phyloP scores from a whole-genome alignment of 2,797 vertebrate genomes.

The Onychomys leucogaster region DNA sequence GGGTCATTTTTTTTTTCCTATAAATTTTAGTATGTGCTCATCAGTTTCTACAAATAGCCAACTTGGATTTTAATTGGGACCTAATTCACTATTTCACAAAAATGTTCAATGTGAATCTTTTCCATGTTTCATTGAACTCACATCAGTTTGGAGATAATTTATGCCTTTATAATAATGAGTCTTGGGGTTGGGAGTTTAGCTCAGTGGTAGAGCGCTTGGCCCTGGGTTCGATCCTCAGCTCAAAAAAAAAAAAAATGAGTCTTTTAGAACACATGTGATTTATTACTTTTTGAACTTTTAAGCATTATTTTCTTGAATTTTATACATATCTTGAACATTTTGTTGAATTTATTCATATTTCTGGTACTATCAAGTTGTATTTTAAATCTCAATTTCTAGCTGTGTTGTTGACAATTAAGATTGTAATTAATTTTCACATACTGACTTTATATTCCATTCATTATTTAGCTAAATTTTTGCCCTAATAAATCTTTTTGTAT shows the following conservation, averaged over 20 bases:
- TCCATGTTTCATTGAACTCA: not conserved
- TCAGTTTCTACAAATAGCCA: not conserved
- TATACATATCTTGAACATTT: slow-evolving; percentile 19
- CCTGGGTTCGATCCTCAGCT: too few relatives aligned
- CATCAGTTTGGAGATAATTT: not conserved
- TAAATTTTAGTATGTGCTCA: slow-evolving; percentile 44
- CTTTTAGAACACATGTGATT: not conserved
- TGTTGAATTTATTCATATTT: not conserved
- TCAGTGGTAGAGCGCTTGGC: too few relatives aligned
- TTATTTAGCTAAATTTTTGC: slow-evolving; percentile 36
- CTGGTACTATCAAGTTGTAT: not conserved
- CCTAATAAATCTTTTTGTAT: not conserved
- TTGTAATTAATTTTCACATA: not conserved
- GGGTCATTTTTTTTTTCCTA: slow-evolving; percentile 27
- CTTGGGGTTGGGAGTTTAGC: too few relatives aligned
- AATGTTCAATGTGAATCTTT: not conserved
- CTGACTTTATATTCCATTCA: not conserved
- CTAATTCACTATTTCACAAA: not conserved
- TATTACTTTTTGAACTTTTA: slow-evolving; percentile 43
- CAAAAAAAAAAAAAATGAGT: too few relatives aligned
- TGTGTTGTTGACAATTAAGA: slow-evolving; percentile 23
- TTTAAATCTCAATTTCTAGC: not conserved
- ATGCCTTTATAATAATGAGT: slow-evolving; percentile 25
- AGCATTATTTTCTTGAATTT: slow-evolving; percentile 26
- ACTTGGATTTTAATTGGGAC: slow-evolving; percentile 41